Evolutionary conservation across 2,797 vertebrate genomes (phyloP).

Genomic region (Catostomus latipinnis): DNA sequence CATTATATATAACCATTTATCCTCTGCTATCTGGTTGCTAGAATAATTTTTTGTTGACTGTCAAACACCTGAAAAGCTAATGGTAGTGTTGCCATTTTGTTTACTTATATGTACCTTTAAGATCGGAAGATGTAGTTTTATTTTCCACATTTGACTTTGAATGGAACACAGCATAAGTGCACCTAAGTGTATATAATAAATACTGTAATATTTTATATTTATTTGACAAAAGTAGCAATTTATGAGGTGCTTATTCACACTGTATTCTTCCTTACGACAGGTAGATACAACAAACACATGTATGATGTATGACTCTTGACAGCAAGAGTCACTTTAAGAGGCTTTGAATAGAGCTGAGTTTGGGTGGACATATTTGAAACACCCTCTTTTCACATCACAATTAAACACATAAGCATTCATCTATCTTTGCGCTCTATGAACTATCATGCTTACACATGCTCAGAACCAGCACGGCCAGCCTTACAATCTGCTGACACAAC

Average conservation of each 20-base stretch:
- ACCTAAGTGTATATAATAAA: neutral
- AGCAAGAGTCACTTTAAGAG: constrained; percentile 42
- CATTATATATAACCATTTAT: too few species aligned
- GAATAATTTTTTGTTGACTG: too few species aligned
- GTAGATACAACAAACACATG: constrained; percentile 1
- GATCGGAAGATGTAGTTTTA: too few species aligned
- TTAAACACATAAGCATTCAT: constrained; percentile 73
- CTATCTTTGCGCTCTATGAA: constrained; percentile 75
- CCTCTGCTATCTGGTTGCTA: too few species aligned
- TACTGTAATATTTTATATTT: neutral
- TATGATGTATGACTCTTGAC: neutral
- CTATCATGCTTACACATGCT: constrained; percentile 48
- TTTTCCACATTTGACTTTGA: too few species aligned
- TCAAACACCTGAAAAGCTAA: too few species aligned
- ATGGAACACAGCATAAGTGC: too few species aligned
- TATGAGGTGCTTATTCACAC: constrained; percentile 11
- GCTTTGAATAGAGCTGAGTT: constrained; percentile 29
- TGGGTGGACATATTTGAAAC: constrained; percentile 33
- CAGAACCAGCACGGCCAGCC: neutral
- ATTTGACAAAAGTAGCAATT: neutral
- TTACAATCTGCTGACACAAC: constrained; percentile 27
- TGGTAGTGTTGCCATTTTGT: too few species aligned
- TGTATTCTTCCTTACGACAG: neutral
- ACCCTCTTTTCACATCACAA: constrained; percentile 66
- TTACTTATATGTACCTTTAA: too few species aligned